Evolutionary conservation across 2,113 vertebrate species (phyloP), one percentile per base, ranked within the genome.

Genomic region (Diadophis punctatus): DNA sequence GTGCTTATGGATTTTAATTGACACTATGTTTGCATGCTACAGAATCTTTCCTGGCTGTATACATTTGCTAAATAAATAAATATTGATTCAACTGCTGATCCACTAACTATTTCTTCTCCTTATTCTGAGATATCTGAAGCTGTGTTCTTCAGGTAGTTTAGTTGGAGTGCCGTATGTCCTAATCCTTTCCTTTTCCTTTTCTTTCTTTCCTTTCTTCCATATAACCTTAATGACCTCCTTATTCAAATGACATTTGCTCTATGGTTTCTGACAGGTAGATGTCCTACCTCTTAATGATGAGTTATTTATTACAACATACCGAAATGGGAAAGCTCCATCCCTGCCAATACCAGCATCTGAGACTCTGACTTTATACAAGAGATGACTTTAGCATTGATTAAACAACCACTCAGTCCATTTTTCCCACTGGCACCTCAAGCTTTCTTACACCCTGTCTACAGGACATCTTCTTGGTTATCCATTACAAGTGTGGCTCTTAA

Each of bases 381-480:
- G 16, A 87, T 25, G 80, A 85, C 4, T 90, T 89, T 91, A 93
- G 52, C 91, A 86, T 8, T 49, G 53, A 30, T 87, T 51, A n/a
- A 63, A 93, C 91, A 94, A 51, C 88, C 91, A 10, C 48, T 22
- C 93, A 22, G 11, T 88, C 20, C 87, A 43, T 51, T 46, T 34
- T 90, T 16, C 92, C 51, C 9, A 22, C 43, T 92, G 43, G 34
- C 91, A 0, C 20, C 2, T 93, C 55, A 86, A 43, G 52, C 55
- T 93, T 86, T 43, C 53, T 1, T 68, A 86, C 92, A 87, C 5
- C 91, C 27, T 85, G 55, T 48, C 93, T 88, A 90, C 92, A 92
- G 52, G 93, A 80, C 8, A 1, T 95, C 93, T 94, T 91, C 10
- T 80, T 93, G 90, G 74, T 96, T 96, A 97, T 95, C 93, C 94